Evolutionary conservation across 2,113 vertebrate genomes (phyloP), one percentile per base, ranked within the genome.

Genomic region (Acinonyx jubatus): DNA sequence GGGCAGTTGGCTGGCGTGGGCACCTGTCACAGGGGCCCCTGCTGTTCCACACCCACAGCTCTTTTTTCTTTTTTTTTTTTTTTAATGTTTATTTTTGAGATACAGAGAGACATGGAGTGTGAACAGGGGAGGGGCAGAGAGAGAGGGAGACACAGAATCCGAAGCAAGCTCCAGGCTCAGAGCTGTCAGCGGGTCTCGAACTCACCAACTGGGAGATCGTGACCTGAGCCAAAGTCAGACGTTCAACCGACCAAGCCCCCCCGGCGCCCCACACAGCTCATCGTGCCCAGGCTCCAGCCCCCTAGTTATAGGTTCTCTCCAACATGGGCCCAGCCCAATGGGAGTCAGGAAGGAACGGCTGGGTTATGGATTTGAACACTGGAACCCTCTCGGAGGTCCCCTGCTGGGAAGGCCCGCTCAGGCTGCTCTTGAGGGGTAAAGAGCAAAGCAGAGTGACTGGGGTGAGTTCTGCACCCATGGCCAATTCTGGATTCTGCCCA

Each of bases 341-440:
- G 15, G 31, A 52, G 41, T 41, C 41, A 36, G 27, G 25, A 36
- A 27, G 57, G 68, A 89, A 31, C 7, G 50, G 36, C 36, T 25
- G 3, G 19, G 11, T 76, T 23, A 31, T 25, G 0, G 1, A 13
- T 16, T 57, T 33, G 57, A 50, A n/a, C 7, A 10, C 3, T 33
- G 21, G 14, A 33, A 9, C 48, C 23, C 33, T 8, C 55, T 16
- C 0, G 31, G 65, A n/a, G 38, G 27, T 14, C 1, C 50, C 13
- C 48, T 0, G 1, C 29, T 3, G 48, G 66, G 25, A 61, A 52
- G 66, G 31, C 55, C 18, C 0, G 14, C 41, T 5, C 15, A 0
- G 19, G 66, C 71, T 52, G 66, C 41, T 27, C 79, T 66, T 4
- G 27, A 50, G 55, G 79, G 52, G 29, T 11, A 4, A 18, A 0